Evolutionary conservation across 1,140 invertebrate genomes (phyloP).

Genomic region (Myzus persicae): DNA sequence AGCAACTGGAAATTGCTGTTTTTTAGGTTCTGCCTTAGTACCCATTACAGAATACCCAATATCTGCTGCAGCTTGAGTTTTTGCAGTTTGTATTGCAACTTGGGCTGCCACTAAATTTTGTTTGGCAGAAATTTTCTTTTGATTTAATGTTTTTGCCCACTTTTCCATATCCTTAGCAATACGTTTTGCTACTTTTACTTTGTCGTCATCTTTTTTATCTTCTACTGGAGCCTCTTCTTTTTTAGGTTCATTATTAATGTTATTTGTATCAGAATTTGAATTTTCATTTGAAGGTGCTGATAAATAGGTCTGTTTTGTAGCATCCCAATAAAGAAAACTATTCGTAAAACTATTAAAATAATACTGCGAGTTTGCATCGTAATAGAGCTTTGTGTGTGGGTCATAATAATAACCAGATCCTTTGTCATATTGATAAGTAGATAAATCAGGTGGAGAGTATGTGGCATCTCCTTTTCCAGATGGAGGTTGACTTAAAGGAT

Average conservation of each 20-base stretch:
- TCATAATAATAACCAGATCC: constrained; percentile 97
- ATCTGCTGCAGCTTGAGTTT: constrained; percentile 78
- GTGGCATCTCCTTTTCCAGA: constrained; percentile 67
- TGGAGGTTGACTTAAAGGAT: constrained; percentile 63
- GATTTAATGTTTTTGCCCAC: constrained; percentile 97
- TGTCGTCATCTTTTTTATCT: constrained; percentile 67
- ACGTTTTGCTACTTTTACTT: constrained; percentile 97
- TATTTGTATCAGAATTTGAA: constrained; percentile 23
- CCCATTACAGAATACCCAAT: constrained; percentile 81
- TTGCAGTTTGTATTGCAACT: constrained; percentile 62
- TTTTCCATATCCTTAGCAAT: constrained; percentile 96
- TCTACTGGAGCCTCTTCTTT: constrained; percentile 63
- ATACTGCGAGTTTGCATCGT: constrained; percentile 93
- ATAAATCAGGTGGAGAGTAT: constrained; percentile 79
- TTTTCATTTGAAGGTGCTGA: constrained; percentile 71
- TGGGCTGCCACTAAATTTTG: constrained; percentile 71
- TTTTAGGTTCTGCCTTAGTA: constrained; percentile 54
- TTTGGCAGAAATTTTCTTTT: constrained; percentile 89
- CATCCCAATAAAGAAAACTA: constrained; percentile 96
- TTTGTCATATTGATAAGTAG: constrained; percentile 93
- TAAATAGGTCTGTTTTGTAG: constrained; percentile 80
- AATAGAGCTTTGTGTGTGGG: constrained; percentile 89
- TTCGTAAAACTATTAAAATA: constrained; percentile 89
- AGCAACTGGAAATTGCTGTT: constrained; percentile 8
- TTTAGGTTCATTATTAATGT: constrained; percentile 61